Evolutionary conservation across 2,888 invertebrate genomes (phyloP), one percentile per base, ranked within the genome.

Genomic region (Ctenicera cuprea): DNA sequence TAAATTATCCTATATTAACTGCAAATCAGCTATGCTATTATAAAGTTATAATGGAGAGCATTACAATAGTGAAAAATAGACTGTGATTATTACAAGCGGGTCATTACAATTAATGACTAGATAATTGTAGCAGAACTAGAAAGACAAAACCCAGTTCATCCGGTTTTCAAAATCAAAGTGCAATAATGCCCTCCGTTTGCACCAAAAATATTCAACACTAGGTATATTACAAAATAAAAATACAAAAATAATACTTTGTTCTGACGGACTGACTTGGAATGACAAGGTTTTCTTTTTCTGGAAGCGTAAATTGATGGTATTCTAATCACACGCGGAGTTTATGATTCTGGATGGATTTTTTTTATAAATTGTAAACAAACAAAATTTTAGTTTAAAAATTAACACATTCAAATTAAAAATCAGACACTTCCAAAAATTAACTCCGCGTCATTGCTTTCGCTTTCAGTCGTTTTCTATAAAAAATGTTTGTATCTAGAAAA

Each of bases 71-170:
- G 43, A 61, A 41, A 69, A 50, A 37, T 62, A 61, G 48, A 52
- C 41, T 38, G 62, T 71, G 54, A 22, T n/a, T 38, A 38, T 59
- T 73, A 68, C 30, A 65, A 71, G 59, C 26, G 38, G 37, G 70
- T 66, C 66, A 74, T 71, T 74, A 74, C 62, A 71, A 37, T 74
- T 74, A 74, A 71, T 48, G 74, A 74, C 74, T 74, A 74, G 74
- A 74, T 52, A 66, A 65, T n/a, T 20, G 45, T 52, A 71, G 64
- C 71, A 64, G 64, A 64, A 64, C 71, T 71, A 72, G 63, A 64
- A 64, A 69, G 37, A 52, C 41, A 54, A 26, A 64, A 71, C 54
- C 63, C 57, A 64, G 62, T 62, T 62, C 52, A 70, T 63, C 38
- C 61, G 33, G 50, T 57, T 41, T 16, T 57, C 54, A 70, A 66